Conservation (phyloP, 64 coral and sea anemone genomes). For the Pocillopora damicornis region DNA sequence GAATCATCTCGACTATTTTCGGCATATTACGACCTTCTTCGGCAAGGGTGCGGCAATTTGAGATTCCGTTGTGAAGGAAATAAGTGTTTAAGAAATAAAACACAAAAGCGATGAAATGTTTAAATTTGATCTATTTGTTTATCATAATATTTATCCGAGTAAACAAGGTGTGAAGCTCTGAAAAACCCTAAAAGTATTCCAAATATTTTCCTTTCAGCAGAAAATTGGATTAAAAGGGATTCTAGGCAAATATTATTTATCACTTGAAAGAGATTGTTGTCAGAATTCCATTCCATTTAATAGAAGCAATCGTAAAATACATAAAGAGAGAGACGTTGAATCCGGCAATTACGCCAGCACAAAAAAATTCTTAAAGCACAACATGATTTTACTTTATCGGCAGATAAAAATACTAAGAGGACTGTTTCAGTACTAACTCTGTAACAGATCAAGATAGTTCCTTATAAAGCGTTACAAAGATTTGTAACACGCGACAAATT, state of each 20-base stretch:
- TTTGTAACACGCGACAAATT: too few relatives aligned
- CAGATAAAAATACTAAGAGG: neutral
- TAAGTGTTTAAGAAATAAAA: neutral
- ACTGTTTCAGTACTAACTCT: too few relatives aligned
- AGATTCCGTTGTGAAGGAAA: neutral
- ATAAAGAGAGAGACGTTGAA: neutral
- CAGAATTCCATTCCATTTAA: conserved; percentile 7
- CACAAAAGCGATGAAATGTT: neutral
- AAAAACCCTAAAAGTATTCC: neutral
- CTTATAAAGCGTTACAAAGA: too few relatives aligned
- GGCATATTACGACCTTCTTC: neutral
- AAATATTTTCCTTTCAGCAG: neutral
- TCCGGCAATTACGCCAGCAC: neutral
- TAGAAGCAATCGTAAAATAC: neutral
- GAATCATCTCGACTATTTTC: conserved; percentile 28
- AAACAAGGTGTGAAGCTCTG: neutral
- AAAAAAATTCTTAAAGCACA: neutral
- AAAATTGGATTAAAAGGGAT: conserved; percentile 11
- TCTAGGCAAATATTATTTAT: neutral
- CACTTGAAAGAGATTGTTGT: neutral
- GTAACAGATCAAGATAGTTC: too few relatives aligned
- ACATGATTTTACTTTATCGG: too few relatives aligned
- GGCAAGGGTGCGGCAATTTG: conserved; percentile 24
- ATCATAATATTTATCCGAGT: neutral
- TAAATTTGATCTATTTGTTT: neutral